Conservation (phyloP, 2,888 invertebrate genomes). For the Antheraea assamensis region DNA sequence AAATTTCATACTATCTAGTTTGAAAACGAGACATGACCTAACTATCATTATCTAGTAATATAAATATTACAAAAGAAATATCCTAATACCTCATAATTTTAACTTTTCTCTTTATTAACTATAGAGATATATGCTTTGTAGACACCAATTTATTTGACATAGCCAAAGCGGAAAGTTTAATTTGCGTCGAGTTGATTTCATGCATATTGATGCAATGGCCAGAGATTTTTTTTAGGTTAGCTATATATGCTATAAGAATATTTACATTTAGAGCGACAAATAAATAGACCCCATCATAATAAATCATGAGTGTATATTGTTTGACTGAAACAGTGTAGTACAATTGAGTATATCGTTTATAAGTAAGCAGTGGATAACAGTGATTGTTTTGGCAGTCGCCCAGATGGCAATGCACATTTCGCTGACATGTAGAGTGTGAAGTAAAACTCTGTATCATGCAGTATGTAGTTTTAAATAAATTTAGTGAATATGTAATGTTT, state of each 20-base stretch:
- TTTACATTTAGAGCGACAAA: not conserved
- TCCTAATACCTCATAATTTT: not conserved
- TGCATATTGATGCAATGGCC: slow-evolving; percentile 31
- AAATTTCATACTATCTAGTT: too few species aligned
- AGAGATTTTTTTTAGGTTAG: slow-evolving; percentile 35
- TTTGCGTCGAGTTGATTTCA: not conserved
- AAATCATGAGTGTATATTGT: not conserved
- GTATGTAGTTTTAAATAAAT: not conserved
- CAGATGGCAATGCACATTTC: slow-evolving; percentile 73
- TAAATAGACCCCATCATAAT: slow-evolving; percentile 24
- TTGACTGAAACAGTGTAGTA: slow-evolving; percentile 11
- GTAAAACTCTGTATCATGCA: slow-evolving; percentile 4
- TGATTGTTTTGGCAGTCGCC: slow-evolving; percentile 78
- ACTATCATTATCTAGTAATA: not conserved
- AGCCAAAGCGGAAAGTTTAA: not conserved
- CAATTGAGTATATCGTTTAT: slow-evolving; percentile 23
- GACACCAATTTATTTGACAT: not conserved
- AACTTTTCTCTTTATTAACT: not conserved
- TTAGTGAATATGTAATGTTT: not conserved
- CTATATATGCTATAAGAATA: not conserved
- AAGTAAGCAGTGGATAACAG: slow-evolving; percentile 76
- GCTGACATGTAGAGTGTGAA: slow-evolving; percentile 57
- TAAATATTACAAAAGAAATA: not conserved
- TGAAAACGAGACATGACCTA: not conserved
- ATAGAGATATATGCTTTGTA: not conserved